A percentile compares a stretch with the other conserved stretches of the same genome.
Conservation (phyloP, 2,888 invertebrate species). For the Ecliptopera silaceata region DNA sequence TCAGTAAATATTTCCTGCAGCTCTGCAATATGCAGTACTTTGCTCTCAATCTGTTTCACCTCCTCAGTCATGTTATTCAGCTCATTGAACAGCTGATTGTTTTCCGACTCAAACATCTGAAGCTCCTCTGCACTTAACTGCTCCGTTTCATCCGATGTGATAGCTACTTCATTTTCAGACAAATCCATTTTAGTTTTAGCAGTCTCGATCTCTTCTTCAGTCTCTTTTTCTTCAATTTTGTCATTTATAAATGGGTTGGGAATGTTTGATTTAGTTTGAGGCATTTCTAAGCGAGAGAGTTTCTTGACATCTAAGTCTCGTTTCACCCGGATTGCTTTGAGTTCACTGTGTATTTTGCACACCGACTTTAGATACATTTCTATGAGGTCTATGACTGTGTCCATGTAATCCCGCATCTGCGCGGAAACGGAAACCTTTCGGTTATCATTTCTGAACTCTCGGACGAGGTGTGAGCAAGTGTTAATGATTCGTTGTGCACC, state of each 20-base stretch:
- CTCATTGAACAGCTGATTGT: slow-evolving; percentile 92
- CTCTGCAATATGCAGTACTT: slow-evolving; percentile 97
- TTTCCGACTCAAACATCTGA: slow-evolving; percentile 97
- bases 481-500: slow-evolving; percentile 93
- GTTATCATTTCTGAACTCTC: slow-evolving; percentile 88
- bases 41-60: slow-evolving; percentile 94
- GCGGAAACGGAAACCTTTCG: slow-evolving; percentile 72
- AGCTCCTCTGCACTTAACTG: slow-evolving; percentile 92
- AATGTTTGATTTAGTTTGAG: slow-evolving; percentile 57
- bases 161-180: slow-evolving; percentile 73
- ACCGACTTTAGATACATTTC: slow-evolving; percentile 92
- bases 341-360: slow-evolving; percentile 93
- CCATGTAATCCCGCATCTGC: slow-evolving; percentile 90
- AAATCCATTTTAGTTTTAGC: slow-evolving; percentile 61
- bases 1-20: slow-evolving; percentile 98
- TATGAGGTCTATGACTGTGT: slow-evolving; percentile 88
- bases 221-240: slow-evolving; percentile 50
- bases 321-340: slow-evolving; percentile 93
- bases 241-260: slow-evolving; percentile 60
- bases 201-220: slow-evolving; percentile 47
- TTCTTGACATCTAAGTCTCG: slow-evolving; percentile 92
- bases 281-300: slow-evolving; percentile 86
- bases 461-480: slow-evolving; percentile 89
- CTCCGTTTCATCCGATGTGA: slow-evolving; percentile 84
- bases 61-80: slow-evolving; percentile 95